A percentile compares a stretch with the other conserved stretches of the same genome.
These are phyloP conservation scores for Nipponacmea schrenckii DNA, from an alignment of 2,888 invertebrate species.

Conservation along the genomic window DNA sequence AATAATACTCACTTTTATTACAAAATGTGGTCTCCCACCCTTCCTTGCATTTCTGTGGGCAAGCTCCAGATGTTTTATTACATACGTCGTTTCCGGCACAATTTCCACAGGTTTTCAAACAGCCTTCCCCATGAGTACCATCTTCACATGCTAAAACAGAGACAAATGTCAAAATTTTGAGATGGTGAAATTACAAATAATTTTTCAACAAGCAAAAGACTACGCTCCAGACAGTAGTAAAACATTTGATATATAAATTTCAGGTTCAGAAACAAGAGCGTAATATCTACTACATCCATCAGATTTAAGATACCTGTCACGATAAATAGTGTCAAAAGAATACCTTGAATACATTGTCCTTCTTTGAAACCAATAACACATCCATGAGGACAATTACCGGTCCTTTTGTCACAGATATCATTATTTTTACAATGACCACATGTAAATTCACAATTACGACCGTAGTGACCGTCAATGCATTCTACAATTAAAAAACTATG, in stretches of 20 bases:
- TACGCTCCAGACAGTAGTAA: no score
- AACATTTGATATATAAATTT: no score
- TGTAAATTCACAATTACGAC: constrained; percentile 48
- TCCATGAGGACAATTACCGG: constrained; percentile 19
- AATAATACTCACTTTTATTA: constrained; percentile 23
- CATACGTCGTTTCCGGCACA: constrained; percentile 32
- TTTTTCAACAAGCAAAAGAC: no score
- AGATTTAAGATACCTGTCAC: no score
- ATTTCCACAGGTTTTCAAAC: constrained; percentile 38
- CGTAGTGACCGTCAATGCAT: constrained; percentile 55
- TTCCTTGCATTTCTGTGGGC: constrained; percentile 22
- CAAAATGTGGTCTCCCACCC: constrained; percentile 29
- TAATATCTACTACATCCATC: no score
- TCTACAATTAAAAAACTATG: constrained; percentile 27
- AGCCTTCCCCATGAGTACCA: constrained; percentile 41
- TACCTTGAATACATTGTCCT: constrained; percentile 32
- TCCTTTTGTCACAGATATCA: constrained; percentile 22
- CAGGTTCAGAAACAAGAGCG: no score
- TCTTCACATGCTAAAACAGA: constrained; percentile 27
- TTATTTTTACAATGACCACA: constrained; percentile 51
- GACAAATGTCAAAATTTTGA: not conserved
- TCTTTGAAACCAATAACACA: constrained; percentile 39
- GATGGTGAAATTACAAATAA: no score
- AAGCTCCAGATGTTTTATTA: constrained; percentile 27
- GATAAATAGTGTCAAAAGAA: no score